Evolutionary conservation across 2,888 invertebrate genomes (phyloP).

Genomic region (Stictocephala bisonia): DNA sequence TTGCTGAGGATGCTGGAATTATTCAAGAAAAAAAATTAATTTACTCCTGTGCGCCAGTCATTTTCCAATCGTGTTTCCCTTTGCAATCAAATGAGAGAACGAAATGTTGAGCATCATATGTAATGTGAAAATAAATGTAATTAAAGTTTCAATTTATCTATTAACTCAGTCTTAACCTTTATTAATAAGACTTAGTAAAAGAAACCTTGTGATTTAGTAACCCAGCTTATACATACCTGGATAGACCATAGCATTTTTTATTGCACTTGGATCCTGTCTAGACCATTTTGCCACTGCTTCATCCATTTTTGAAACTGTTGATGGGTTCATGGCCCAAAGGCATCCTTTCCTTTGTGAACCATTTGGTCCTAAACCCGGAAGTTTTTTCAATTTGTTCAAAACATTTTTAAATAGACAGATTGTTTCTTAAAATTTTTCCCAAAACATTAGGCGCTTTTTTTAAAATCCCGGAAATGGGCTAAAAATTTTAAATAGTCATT

Average conservation of each 20-base stretch:
- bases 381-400: slow-evolving; percentile 98
- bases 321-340: slow-evolving; percentile 97
- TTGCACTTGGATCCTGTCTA: slow-evolving; percentile 92
- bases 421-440: slow-evolving; percentile 99
- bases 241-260: slow-evolving; percentile 92
- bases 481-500: slow-evolving; percentile 70
- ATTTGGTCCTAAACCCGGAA: slow-evolving; percentile 68
- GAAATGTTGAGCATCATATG: no score
- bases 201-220: no score
- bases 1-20: no score
- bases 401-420: slow-evolving; percentile 96
- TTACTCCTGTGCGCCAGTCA: no score
- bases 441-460: slow-evolving; percentile 98
- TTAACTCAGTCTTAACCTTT: no score
- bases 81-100: no score
- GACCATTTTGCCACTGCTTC: slow-evolving; percentile 98
- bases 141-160: background rate
- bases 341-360: slow-evolving; percentile 71
- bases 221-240: slow-evolving; percentile 72
- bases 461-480: slow-evolving; percentile 98
- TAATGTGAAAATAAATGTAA: no score
- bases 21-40: background rate
- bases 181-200: slow-evolving; percentile 8
- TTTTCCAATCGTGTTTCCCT: no score
- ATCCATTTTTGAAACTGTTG: slow-evolving; percentile 95